Evolutionary conservation across 2,113 vertebrate genomes (phyloP).

Genomic region (Sander vitreus): DNA sequence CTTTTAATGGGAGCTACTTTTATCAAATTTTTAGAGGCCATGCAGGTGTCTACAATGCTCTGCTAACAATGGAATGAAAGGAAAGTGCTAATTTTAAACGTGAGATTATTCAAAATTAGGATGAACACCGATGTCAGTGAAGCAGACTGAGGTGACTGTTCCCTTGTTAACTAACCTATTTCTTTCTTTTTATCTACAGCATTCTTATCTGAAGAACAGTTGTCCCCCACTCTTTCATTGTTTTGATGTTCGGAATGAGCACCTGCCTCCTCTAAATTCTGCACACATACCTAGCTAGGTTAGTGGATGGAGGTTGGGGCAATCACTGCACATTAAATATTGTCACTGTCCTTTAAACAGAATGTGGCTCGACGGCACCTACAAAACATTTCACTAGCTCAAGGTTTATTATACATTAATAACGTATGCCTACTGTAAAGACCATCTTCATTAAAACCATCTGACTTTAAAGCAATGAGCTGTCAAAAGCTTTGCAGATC

Average conservation of each 20-base stretch:
- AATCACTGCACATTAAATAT: conserved; percentile 33
- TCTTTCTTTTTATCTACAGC: conserved; percentile 32
- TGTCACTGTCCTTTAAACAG: conserved; percentile 32
- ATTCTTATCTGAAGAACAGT: conserved; percentile 45
- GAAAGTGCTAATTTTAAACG: conserved; percentile 23
- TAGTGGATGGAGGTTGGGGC: conserved; percentile 7
- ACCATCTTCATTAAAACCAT: conserved; percentile 69
- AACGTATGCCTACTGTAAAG: conserved; percentile 37
- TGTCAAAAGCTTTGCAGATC: conserved; percentile 77
- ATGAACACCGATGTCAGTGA: conserved; percentile 42
- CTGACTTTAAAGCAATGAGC: conserved; percentile 74
- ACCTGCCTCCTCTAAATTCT: conserved; percentile 58
- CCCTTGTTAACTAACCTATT: conserved; percentile 55
- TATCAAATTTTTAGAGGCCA: background rate
- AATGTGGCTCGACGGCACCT: background rate
- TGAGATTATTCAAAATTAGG: conserved; percentile 48
- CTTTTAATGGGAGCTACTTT: conserved; percentile 17
- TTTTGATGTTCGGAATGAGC: conserved; percentile 54
- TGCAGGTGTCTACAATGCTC: background rate
- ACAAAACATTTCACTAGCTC: conserved; percentile 34
- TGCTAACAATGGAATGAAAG: conserved; percentile 21
- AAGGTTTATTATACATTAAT: conserved; percentile 31
- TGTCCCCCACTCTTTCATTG: conserved; percentile 24
- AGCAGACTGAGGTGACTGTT: conserved; percentile 42
- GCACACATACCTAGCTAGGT: conserved; percentile 26